Evolutionary conservation across 1,140 invertebrate species (phyloP), one percentile per base, ranked within the genome.

Genomic region (Galendromus occidentalis): DNA sequence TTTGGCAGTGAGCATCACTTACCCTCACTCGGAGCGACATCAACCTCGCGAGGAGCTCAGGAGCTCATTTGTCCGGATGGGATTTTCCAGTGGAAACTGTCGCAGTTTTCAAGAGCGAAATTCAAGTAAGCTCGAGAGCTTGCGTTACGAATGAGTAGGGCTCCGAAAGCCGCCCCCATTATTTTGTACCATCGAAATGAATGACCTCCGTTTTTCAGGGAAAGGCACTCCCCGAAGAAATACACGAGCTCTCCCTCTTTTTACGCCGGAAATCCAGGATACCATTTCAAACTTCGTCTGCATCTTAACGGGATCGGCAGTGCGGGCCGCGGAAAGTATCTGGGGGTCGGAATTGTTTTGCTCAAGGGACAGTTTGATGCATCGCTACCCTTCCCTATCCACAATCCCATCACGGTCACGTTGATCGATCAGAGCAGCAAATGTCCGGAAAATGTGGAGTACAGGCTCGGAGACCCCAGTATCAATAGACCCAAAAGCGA

Each of bases 21-120:
- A 17, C 14, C 51, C 17, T 25, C 51, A 22, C 33, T 59, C n/a
- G 51, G 51, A 14, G 51, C 9, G 5, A 59, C 22, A 22, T 59
- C 51, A 1, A 59, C 51, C 14, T 29, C 14, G 25, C 51, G 51
- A 17, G 51, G 51, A 5, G 51, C 51, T 6, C 51, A 59, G 51
- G 51, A 59, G 51, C 51, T 59, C 25, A 33, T 59, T 33, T 59
- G 51, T 25, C 51, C 51, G 5, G 33, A 59, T 59, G 51, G 51
- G 9, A 59, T 59, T 22, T 59, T 59, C 51, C 51, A 59, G 51
- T 59, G 51, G 51, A 59, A 59, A 22, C 51, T 59, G 12, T 59
- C 51, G 22, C 25, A 59, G 33, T 59, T 20, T 59, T 18, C 51
- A 2, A 59, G 33, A 33, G 51, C 51, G n/a, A 59, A 59, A 25